Conservation (phyloP, 2,113 vertebrate species). For the Poicephalus meyeri region DNA sequence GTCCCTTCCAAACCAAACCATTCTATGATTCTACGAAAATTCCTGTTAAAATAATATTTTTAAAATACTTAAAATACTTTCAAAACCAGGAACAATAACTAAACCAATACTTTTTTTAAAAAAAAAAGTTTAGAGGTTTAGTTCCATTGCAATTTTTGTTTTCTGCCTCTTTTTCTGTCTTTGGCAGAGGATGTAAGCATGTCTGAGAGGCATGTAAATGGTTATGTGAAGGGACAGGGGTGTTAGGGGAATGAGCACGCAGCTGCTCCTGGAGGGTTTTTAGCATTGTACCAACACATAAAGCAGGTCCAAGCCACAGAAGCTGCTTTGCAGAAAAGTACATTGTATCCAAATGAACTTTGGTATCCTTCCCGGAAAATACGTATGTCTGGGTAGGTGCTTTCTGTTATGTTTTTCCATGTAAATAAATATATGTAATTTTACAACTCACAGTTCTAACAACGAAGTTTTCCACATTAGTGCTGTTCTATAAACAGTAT, state of each 20-base stretch:
- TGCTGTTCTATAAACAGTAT: not conserved
- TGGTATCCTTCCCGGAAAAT: not conserved
- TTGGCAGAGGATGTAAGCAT: not conserved
- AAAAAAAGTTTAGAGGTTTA: not conserved
- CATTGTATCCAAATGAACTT: not conserved
- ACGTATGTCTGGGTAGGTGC: fast-evolving
- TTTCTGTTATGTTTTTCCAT: not conserved
- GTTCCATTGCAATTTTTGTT: not conserved
- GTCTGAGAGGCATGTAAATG: not conserved
- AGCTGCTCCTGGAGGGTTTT: not conserved
- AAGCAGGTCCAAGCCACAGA: not conserved
- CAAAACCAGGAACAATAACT: not conserved
- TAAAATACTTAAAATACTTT: not conserved
- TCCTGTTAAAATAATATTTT: not conserved
- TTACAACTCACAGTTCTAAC: not conserved
- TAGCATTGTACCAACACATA: not conserved
- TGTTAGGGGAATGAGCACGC: not conserved
- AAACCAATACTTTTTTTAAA: not conserved
- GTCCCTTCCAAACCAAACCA: too few relatives aligned
- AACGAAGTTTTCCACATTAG: not conserved
- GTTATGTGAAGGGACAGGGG: not conserved
- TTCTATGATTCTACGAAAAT: too few relatives aligned
- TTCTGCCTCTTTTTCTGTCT: not conserved
- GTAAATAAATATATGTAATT: not conserved
- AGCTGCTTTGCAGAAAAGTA: not conserved